Percentiles rank a stretch among this genome's conserved stretches.
These are phyloP conservation scores for Microctenopoma steveboyesi DNA, from an alignment of 2,797 vertebrate species.

Conservation along the genomic window DNA sequence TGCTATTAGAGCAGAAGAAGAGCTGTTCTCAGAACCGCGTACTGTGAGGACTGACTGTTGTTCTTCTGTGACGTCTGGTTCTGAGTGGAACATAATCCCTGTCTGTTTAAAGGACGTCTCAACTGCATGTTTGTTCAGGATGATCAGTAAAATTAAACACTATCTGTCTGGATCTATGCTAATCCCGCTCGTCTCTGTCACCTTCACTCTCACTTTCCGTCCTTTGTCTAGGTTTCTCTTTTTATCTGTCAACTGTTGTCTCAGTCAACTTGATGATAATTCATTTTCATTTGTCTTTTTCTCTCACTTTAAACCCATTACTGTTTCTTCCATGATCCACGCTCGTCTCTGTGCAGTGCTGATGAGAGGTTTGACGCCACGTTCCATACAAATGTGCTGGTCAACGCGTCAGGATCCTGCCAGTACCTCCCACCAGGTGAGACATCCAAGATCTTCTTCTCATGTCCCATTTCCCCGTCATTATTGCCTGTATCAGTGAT, in stretches of 20 bases:
- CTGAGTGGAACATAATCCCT: constrained; percentile 13
- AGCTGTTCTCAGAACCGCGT: not conserved
- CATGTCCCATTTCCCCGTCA: not conserved
- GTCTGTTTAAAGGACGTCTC: constrained; percentile 41
- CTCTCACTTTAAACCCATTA: not conserved
- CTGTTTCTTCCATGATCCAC: not conserved
- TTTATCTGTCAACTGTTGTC: constrained; percentile 5
- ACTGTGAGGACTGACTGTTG: not conserved
- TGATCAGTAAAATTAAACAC: constrained; percentile 53
- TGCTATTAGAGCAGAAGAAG: not conserved
- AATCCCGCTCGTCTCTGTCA: constrained; percentile 42
- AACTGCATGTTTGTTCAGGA: constrained; percentile 42
- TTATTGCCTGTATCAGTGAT: not conserved
- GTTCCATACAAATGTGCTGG: constrained; percentile 93
- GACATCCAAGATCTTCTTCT: constrained; percentile 31
- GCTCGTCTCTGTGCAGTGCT: constrained; percentile 76
- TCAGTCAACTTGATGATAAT: not conserved
- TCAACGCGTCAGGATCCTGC: constrained; percentile 89
- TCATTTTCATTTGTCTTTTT: not conserved
- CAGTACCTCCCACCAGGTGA: constrained; percentile 94
- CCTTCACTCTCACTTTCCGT: constrained; percentile 21
- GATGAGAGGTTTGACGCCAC: constrained; percentile 94
- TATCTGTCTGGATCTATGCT: constrained; percentile 27
- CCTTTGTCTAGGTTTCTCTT: constrained; percentile 14
- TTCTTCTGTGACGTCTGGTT: not conserved